Conservation (phyloP, 2,888 invertebrate species). For the Gortyna flavago region DNA sequence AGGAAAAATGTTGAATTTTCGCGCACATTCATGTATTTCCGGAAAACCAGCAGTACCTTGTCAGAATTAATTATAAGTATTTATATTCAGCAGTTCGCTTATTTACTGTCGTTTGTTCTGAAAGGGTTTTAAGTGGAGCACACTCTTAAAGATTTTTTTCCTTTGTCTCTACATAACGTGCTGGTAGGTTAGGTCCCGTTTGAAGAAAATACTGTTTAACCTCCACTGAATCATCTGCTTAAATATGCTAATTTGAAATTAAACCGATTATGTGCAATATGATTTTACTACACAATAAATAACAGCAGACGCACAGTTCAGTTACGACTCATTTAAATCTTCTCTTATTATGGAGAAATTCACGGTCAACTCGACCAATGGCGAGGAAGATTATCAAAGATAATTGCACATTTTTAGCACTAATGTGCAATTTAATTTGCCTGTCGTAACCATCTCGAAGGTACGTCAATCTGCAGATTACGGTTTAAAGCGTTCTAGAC, state of each 20-base stretch:
- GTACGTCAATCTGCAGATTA: conserved; percentile 89
- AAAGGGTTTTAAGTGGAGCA: conserved; percentile 4
- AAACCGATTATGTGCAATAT: conserved; percentile 23
- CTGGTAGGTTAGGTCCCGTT: not conserved
- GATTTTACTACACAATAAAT: conserved; percentile 39
- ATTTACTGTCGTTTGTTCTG: conserved; percentile 2
- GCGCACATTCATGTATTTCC: conserved; percentile 41
- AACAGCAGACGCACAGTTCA: conserved; percentile 19
- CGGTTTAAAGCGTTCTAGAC: conserved; percentile 89
- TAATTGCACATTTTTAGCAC: conserved; percentile 79
- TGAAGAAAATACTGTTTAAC: conserved; percentile 4
- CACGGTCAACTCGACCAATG: conserved; percentile 64
- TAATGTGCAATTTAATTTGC: conserved; percentile 86
- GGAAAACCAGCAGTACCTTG: conserved; percentile 45
- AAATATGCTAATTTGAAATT: conserved; percentile 29
- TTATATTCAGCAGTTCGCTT: conserved; percentile 5
- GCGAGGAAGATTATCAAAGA: conserved; percentile 68
- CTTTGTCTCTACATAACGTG: conserved; percentile 1
- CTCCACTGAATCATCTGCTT: conserved; percentile 7
- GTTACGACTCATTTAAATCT: conserved; percentile 37
- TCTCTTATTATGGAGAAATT: conserved; percentile 55
- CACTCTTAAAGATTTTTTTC: not conserved
- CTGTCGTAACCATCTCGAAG: conserved; percentile 86
- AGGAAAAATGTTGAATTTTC: conserved; percentile 59
- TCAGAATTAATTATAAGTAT: conserved; percentile 29